Percentiles rank a stretch among this genome's conserved stretches.
Evolutionary conservation across 2,888 invertebrate genomes (phyloP).

Genomic region (Alviniconcha strummeri): DNA sequence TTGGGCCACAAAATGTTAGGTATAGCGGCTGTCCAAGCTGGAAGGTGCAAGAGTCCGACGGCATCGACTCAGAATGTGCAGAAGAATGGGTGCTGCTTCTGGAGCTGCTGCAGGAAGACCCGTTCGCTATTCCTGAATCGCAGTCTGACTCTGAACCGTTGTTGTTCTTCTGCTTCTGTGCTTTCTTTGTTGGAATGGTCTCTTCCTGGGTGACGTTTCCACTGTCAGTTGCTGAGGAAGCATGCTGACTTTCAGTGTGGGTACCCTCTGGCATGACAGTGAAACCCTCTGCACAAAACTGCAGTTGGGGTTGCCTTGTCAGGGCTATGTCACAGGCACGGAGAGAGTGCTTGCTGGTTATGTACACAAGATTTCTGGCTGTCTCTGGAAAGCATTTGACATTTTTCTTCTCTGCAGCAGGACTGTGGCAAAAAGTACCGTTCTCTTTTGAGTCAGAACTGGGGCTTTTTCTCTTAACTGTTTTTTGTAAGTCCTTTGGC

Average conservation of each 20-base stretch:
- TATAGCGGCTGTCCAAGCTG: background rate
- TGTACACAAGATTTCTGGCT: background rate
- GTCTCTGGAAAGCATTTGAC: background rate
- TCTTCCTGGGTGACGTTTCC: background rate
- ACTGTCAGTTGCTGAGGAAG: background rate
- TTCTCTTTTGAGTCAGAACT: no score
- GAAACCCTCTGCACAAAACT: conserved; percentile 41
- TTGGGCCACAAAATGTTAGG: background rate
- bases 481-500: no score
- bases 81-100: no score
- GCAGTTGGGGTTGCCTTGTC: background rate
- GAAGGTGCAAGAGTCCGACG: background rate
- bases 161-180: no score
- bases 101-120: no score
- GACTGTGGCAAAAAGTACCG: no score
- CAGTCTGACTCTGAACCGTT: no score
- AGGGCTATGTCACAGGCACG: background rate
- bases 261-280: background rate
- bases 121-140: no score
- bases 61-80: no score
- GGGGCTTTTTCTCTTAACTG: no score
- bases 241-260: background rate
- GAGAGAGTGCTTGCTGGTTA: conserved; percentile 5
- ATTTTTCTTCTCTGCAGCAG: background rate
- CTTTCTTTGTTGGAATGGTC: background rate